Evolutionary conservation across 2,797 vertebrate genomes (phyloP).

Genomic region (Gymnocypris eckloni): DNA sequence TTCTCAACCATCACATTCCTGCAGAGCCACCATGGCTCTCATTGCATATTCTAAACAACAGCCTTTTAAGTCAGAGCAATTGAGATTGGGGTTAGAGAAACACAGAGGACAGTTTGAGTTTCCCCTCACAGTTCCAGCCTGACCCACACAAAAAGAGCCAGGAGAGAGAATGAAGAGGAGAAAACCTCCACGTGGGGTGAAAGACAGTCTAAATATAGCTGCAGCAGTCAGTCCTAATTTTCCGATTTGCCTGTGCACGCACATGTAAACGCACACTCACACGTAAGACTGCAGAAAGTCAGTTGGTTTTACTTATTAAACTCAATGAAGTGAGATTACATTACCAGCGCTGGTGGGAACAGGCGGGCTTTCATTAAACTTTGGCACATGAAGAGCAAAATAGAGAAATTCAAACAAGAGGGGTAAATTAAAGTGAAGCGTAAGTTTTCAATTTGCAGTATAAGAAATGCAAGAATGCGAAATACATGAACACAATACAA

Average conservation of each 20-base stretch:
- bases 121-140: conserved; percentile 59
- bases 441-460: not conserved
- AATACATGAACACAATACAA: conserved; percentile 33
- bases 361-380: conserved; percentile 73
- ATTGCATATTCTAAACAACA: conserved; percentile 58
- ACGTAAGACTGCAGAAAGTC: conserved; percentile 49
- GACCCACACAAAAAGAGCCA: conserved; percentile 58
- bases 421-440: conserved; percentile 61
- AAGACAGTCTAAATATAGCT: conserved; percentile 66
- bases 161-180: conserved; percentile 37
- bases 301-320: conserved; percentile 77
- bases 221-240: conserved; percentile 64
- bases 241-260: conserved; percentile 50
- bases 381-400: conserved; percentile 63
- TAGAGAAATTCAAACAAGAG: conserved; percentile 61
- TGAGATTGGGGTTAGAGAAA: conserved; percentile 64
- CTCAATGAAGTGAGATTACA: conserved; percentile 74
- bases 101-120: conserved; percentile 67
- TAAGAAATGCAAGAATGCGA: conserved; percentile 31
- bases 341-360: conserved; percentile 75
- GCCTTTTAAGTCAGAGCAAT: conserved; percentile 60
- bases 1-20: conserved; percentile 71
- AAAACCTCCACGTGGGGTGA: conserved; percentile 47
- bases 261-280: conserved; percentile 38
- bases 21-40: conserved; percentile 51